These are phyloP conservation scores for Tupaia chinensis DNA, from an alignment of 2,113 vertebrate genomes.

Conservation along the genomic window DNA sequence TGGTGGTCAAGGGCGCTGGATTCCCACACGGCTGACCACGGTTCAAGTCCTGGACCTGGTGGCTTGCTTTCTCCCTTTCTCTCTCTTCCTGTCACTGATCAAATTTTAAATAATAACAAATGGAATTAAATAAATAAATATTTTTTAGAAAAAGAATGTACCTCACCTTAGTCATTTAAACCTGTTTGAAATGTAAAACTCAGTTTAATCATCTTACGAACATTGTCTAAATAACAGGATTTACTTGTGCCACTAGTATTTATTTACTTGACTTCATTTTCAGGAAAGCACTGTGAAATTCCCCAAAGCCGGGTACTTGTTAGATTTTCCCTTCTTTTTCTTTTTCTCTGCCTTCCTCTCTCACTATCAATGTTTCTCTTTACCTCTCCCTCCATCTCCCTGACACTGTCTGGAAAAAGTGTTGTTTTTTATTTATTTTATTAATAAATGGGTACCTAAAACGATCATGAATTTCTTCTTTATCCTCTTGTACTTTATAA, in stretches of 20 bases:
- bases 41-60: no score
- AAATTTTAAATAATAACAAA: no score
- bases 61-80: no score
- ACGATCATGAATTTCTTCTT: not conserved
- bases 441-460: not conserved
- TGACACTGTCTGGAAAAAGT: not conserved
- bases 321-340: not conserved
- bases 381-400: no score
- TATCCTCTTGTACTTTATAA: not conserved
- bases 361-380: not conserved
- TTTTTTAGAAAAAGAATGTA: not conserved
- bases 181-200: not conserved
- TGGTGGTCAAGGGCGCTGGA: no score
- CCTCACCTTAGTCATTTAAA: not conserved
- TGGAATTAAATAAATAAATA: no score
- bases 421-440: not conserved
- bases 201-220: conserved; percentile 1
- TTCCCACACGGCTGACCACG: no score
- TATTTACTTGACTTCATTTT: not conserved
- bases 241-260: not conserved
- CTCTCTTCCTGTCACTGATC: no score
- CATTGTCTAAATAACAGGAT: not conserved
- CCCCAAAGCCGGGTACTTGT: not conserved
- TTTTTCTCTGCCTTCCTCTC: not conserved
- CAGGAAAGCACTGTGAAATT: not conserved